Base-by-base conservation (phyloP, 2,888 invertebrate species). In the Cartodere bifasciata region DNA sequence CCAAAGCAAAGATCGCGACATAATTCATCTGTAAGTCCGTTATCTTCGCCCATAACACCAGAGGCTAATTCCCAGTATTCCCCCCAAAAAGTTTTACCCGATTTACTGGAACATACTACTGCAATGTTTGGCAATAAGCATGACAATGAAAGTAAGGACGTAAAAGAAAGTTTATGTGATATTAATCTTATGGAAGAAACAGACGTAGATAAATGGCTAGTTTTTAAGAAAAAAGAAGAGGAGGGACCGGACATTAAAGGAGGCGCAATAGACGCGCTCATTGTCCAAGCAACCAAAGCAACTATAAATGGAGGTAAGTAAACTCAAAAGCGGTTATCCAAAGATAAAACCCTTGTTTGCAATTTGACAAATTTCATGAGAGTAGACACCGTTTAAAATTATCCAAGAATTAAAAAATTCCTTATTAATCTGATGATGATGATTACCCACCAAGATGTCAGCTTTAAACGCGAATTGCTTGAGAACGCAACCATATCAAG, bases 271-370 rank as follows among this genome's bases (percentile, higher is more conserved):
- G 92, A 97, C 58, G 94, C 92, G 1, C 73, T 98, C 31, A 80
- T 97, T 39, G 91, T 95, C 23, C 86, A 94, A 53, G 97, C 97
- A 26, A 92, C 94, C 33, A 88, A 88, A 62, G 86, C 88, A 38
- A 86, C 86, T 55, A 91, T 88, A 69, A 81, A 81, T 72, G 60
- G 59, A 63, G 56, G 57, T 52, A 43, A 48, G 47, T 39, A 15
- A 13, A 10, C 7, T n/a, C n/a, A n/a, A n/a, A n/a, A n/a, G n/a
- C n/a, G n/a, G n/a, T n/a, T n/a, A n/a, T n/a, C n/a, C n/a, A n/a
- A n/a, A n/a, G n/a, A n/a, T n/a, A n/a, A n/a, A n/a, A n/a, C n/a
- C n/a, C n/a, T n/a, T n/a, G n/a, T n/a, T n/a, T n/a, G n/a, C n/a
- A n/a, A n/a, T n/a, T n/a, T n/a, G n/a, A n/a, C n/a, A n/a, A n/a